These are phyloP conservation scores for Conops quadrifasciatus DNA, from an alignment of 2,888 invertebrate genomes.

Conservation along the genomic window DNA sequence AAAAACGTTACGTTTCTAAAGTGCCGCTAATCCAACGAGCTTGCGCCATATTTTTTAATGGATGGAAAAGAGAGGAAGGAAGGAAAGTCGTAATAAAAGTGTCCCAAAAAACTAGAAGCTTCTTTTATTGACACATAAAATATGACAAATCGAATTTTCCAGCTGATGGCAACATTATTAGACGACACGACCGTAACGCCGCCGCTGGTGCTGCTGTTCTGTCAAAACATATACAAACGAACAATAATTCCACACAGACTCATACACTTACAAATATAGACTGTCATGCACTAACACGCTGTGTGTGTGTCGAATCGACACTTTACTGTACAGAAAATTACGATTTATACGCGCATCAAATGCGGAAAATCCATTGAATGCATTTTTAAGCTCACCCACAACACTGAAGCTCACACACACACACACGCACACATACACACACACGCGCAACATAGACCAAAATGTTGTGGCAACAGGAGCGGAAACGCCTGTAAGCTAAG, in stretches of 20 bases:
- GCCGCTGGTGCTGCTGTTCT: too few relatives aligned
- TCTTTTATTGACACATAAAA: constrained; percentile 45
- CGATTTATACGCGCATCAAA: constrained; percentile 30
- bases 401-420: background rate
- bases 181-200: background rate
- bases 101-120: background rate
- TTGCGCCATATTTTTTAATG: too few relatives aligned
- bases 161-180: constrained; percentile 40
- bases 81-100: background rate
- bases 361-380: constrained; percentile 29
- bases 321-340: constrained; percentile 24
- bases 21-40: too few relatives aligned
- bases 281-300: constrained; percentile 9
- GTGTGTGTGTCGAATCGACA: background rate
- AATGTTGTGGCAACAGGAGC: constrained; percentile 14
- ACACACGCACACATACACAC: constrained; percentile 9
- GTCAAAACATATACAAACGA: too few relatives aligned
- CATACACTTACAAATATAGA: too few relatives aligned
- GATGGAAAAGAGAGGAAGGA: too few relatives aligned
- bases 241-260: too few relatives aligned
- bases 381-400: constrained; percentile 28
- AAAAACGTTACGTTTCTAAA: too few relatives aligned
- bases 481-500: constrained; percentile 14
- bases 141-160: constrained; percentile 44
- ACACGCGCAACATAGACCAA: background rate